Base-by-base conservation (phyloP, 2,888 invertebrate genomes). In the Hyles lineata region DNA sequence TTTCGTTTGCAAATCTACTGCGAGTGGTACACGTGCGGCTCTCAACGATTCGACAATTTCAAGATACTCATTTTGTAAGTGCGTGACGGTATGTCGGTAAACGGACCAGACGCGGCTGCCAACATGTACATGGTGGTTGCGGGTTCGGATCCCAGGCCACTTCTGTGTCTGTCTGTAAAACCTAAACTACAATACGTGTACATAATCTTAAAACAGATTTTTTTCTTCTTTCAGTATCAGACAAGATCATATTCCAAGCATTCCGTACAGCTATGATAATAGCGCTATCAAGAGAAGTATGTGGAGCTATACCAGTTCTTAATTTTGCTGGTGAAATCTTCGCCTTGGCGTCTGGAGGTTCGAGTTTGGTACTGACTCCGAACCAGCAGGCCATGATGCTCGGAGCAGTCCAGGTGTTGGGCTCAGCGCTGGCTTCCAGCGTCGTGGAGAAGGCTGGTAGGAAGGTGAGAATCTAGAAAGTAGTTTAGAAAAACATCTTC, bases 291-390 rank as follows among this genome's bases (percentile, higher is more conserved):
- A 81, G 94, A 7, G 94, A 94, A 74, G 85, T 90, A 0, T 94
- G 94, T 72, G 94, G 94, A 0, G 87, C 92, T 0, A 85, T 91
- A 0, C 92, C 93, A 0, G 92, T 94, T 0, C 79, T 92, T 2
- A 93, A 91, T 79, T 94, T 92, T 29, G 94, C 94, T 76, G 92
- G 92, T 0, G 90, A 93, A 62, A 94, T 94, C 69, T 94, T 94
- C 79, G 76, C 78, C 0, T 81, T 85, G 73, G 87, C 93, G 0
- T 89, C 92, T 0, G 78, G 86, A 58, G 90, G 88, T 0, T 77
- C 86, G 0, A 81, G 82, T 0, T 73, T 91, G 8, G 73, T 88
- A 0, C 76, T 93, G 21, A 89, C 88, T 43, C 89, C 93, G 0
- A 94, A 94, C 76, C 91, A 93, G 76, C 94, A 94, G 71, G 93